These are phyloP conservation scores for Colostygia pectinataria DNA, from an alignment of 2,888 invertebrate genomes.

Conservation along the genomic window DNA sequence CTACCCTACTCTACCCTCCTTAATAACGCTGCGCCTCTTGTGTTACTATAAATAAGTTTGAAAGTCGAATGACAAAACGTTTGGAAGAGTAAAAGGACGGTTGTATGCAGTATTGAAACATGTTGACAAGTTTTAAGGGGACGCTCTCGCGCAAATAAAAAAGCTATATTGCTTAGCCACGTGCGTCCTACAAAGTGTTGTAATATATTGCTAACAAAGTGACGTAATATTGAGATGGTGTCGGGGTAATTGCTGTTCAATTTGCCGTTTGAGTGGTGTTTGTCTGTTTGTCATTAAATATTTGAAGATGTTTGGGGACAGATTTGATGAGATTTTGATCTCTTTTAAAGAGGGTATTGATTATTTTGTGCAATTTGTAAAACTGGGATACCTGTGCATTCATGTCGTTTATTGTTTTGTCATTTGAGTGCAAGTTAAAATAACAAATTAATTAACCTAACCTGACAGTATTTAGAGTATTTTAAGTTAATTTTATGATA, in stretches of 20 bases:
- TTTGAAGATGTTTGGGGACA: constrained; percentile 14
- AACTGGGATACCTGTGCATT: no score
- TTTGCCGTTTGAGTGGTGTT: constrained; percentile 52
- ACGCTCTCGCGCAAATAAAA: constrained; percentile 74
- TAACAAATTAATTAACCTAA: no score
- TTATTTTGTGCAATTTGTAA: not conserved
- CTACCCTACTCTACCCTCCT: constrained; percentile 1
- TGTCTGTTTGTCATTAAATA: constrained; percentile 31
- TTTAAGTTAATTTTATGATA: no score
- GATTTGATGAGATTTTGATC: constrained; percentile 13
- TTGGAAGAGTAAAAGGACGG: not conserved
- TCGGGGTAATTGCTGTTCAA: constrained; percentile 72
- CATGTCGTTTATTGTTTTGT: no score
- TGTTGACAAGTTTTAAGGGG: constrained; percentile 77
- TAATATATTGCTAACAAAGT: constrained; percentile 53
- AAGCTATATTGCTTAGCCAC: constrained; percentile 73
- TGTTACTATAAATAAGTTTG: not conserved
- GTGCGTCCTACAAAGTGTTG: constrained; percentile 49
- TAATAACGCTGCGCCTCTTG: constrained; percentile 7
- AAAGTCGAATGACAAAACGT: not conserved
- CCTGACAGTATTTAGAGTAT: no score
- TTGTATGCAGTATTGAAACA: constrained; percentile 52
- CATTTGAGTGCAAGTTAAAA: no score
- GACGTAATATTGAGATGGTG: constrained; percentile 71
- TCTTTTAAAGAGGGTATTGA: not conserved